These are phyloP conservation scores for Tonatia bakeri DNA, from an alignment of 2,113 vertebrate species.

Conservation along the genomic window DNA sequence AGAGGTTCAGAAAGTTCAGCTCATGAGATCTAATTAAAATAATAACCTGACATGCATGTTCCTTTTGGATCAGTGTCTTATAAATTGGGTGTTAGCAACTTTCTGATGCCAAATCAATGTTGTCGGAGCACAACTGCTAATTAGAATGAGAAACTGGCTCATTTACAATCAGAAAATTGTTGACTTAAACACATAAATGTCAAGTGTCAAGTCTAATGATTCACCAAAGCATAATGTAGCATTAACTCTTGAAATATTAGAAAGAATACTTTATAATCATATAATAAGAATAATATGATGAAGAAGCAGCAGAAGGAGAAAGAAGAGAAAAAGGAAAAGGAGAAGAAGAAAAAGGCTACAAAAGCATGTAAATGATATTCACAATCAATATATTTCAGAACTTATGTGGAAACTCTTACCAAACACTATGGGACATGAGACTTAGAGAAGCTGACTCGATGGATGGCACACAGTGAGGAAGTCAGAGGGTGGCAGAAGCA, in stretches of 20 bases:
- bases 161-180: slow-evolving; percentile 61
- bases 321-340: not conserved
- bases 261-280: not conserved
- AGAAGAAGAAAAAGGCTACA: not conserved
- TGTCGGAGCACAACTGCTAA: slow-evolving; percentile 73
- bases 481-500: not conserved
- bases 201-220: slow-evolving; percentile 28
- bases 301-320: not conserved
- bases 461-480: not conserved
- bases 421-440: not conserved
- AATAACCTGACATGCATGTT: slow-evolving; percentile 62
- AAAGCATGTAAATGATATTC: not conserved
- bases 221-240: slow-evolving; percentile 1
- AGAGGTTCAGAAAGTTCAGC: slow-evolving; percentile 56
- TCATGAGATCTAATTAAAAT: slow-evolving; percentile 81
- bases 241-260: not conserved
- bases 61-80: slow-evolving; percentile 65
- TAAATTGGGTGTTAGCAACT: slow-evolving; percentile 63
- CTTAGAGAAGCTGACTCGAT: not conserved
- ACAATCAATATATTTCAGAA: not conserved
- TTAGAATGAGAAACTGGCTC: slow-evolving; percentile 69
- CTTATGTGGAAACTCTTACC: not conserved
- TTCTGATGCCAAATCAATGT: slow-evolving; percentile 67
- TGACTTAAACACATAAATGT: slow-evolving; percentile 52
- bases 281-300: not conserved